A percentile compares a stretch with the other conserved stretches of the same genome.
phyloP scores from a whole-genome alignment of 2,888 invertebrate species.

The Luperina nickerlii region DNA sequence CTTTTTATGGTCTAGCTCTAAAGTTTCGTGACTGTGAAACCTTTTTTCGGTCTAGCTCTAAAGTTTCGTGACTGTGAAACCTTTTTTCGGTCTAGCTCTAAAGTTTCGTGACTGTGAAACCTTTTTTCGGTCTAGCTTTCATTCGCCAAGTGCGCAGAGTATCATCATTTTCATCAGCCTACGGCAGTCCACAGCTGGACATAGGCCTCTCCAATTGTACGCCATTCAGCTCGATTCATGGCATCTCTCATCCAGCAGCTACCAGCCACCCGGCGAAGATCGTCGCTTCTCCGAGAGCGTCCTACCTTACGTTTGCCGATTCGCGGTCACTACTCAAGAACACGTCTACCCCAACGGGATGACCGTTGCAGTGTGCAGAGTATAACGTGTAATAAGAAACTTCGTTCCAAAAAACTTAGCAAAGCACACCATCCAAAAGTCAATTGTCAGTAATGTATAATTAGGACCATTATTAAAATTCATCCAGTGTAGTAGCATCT shows the following conservation, averaged over 20 bases:
- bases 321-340: not conserved
- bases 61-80: not conserved
- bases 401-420: not conserved
- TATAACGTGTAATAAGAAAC: not conserved
- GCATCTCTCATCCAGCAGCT: not conserved
- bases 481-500: slow-evolving; percentile 11
- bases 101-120: not conserved
- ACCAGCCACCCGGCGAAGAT: not conserved
- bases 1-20: too few species aligned
- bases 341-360: not conserved
- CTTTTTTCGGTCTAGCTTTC: not conserved
- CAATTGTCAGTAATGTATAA: slow-evolving; percentile 17
- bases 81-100: too few species aligned
- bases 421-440: slow-evolving; percentile 1
- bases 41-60: too few species aligned
- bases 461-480: slow-evolving; percentile 45
- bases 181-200: not conserved
- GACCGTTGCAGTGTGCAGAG: not conserved
- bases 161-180: not conserved
- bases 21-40: not conserved
- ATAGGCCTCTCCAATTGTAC: not conserved
- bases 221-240: not conserved
- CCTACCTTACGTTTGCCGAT: not conserved
- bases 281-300: not conserved
- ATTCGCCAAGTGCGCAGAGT: not conserved